These are phyloP conservation scores for Pithecia hirsuta DNA, from an alignment of 2,797 vertebrate genomes.

Conservation along the genomic window DNA sequence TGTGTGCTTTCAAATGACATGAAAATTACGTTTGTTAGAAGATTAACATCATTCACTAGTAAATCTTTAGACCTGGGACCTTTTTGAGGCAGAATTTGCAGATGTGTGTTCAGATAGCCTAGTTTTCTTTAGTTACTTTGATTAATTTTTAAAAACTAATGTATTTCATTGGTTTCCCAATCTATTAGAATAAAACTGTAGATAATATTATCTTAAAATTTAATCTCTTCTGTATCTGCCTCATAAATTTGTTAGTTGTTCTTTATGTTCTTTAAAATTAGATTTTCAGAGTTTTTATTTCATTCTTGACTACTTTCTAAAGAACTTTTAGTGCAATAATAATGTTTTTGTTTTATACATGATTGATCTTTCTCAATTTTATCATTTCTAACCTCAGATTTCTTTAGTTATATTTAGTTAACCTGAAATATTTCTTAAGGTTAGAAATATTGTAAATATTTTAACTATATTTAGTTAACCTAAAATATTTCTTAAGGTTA, in stretches of 20 bases:
- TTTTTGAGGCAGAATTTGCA: not conserved
- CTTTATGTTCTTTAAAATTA: not conserved
- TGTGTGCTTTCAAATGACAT: not conserved
- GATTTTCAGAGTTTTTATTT: conserved; percentile 32
- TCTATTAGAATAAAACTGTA: not conserved
- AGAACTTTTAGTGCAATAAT: not conserved
- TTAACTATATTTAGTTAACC: not conserved
- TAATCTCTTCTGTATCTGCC: not conserved
- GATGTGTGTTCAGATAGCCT: not conserved
- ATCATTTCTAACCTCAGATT: not conserved
- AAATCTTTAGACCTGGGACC: not conserved
- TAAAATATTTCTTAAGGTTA: not conserved
- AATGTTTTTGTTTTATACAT: not conserved
- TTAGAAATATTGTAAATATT: not conserved
- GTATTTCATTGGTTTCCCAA: not conserved
- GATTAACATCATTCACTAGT: not conserved
- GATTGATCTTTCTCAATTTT: not conserved
- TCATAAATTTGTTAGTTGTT: not conserved
- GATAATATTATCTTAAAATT: not conserved
- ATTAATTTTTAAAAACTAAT: not conserved
- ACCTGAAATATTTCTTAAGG: not conserved
- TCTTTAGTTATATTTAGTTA: not conserved
- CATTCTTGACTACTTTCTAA: not conserved
- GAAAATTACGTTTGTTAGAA: not conserved
- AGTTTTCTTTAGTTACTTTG: not conserved